Evolutionary conservation across 1,140 invertebrate species (phyloP).

Genomic region (Cyclargus thomasi): DNA sequence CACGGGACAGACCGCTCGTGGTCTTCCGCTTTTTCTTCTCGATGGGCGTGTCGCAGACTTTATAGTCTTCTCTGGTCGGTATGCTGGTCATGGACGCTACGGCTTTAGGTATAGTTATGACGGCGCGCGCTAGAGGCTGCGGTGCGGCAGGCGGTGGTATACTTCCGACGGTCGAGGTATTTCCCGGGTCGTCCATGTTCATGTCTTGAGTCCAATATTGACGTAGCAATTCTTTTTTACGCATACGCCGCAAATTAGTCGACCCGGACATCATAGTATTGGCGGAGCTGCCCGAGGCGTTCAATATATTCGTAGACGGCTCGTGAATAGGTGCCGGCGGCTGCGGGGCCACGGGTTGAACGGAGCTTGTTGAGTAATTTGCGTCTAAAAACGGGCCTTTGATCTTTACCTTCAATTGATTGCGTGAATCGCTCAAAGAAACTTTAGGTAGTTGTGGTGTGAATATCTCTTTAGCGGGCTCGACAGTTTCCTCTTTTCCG

Average conservation of each 20-base stretch:
- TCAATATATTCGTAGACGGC: constrained; percentile 61
- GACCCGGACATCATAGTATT: constrained; percentile 75
- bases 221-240: constrained; percentile 90
- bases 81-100: constrained; percentile 90
- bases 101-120: constrained; percentile 90
- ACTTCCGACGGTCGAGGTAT: constrained; percentile 65
- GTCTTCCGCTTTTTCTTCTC: constrained; percentile 83
- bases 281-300: constrained; percentile 41
- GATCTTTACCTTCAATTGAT: constrained; percentile 92
- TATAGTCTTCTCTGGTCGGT: constrained; percentile 88
- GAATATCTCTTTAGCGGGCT: constrained; percentile 70
- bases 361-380: constrained; percentile 79
- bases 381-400: constrained; percentile 90
- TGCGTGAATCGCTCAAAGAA: constrained; percentile 83
- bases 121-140: constrained; percentile 80
- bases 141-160: constrained; percentile 77
- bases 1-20: constrained; percentile 68
- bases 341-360: constrained; percentile 72
- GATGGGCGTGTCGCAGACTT: constrained; percentile 79
- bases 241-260: constrained; percentile 87
- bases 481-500: constrained; percentile 51
- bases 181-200: constrained; percentile 84
- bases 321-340: constrained; percentile 74
- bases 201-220: constrained; percentile 90
- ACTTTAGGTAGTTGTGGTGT: constrained; percentile 78